These are phyloP conservation scores for Irena cyanogastra DNA, from an alignment of 2,113 vertebrate species.

Conservation along the genomic window DNA sequence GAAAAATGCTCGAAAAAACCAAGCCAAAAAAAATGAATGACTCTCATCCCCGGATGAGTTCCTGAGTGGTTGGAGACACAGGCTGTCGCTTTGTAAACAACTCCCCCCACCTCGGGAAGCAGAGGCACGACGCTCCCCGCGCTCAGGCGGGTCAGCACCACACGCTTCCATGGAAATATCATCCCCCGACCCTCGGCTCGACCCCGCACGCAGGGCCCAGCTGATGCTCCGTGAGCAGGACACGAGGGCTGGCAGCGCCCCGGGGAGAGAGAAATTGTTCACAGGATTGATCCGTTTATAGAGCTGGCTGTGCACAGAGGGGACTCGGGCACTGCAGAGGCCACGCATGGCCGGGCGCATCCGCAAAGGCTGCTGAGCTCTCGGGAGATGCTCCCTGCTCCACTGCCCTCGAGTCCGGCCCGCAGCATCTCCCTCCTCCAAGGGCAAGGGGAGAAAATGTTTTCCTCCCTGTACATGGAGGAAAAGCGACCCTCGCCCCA, in stretches of 20 bases:
- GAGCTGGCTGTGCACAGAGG: background rate
- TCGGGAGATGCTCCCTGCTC: background rate
- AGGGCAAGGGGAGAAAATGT: background rate
- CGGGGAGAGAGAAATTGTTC: background rate
- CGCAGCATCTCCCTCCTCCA: background rate
- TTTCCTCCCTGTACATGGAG: fast-evolving
- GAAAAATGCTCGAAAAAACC: conserved; percentile 62
- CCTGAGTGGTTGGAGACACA: conserved; percentile 34
- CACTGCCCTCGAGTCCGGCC: background rate
- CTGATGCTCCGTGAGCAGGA: background rate
- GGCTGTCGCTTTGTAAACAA: conserved; percentile 53
- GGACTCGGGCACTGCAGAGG: background rate
- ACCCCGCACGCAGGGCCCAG: background rate
- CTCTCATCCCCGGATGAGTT: conserved; percentile 62
- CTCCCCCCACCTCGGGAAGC: background rate
- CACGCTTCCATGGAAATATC: background rate
- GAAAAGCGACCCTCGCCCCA: background rate
- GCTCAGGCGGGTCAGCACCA: background rate
- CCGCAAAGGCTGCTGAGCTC: background rate
- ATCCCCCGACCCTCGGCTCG: background rate
- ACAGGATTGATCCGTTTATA: background rate
- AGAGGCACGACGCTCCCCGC: background rate
- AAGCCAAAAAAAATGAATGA: conserved; percentile 62
- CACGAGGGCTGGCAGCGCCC: background rate
- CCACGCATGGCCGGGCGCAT: background rate